Conservation (phyloP, 2,888 invertebrate genomes). For the Acrobasis suavella region DNA sequence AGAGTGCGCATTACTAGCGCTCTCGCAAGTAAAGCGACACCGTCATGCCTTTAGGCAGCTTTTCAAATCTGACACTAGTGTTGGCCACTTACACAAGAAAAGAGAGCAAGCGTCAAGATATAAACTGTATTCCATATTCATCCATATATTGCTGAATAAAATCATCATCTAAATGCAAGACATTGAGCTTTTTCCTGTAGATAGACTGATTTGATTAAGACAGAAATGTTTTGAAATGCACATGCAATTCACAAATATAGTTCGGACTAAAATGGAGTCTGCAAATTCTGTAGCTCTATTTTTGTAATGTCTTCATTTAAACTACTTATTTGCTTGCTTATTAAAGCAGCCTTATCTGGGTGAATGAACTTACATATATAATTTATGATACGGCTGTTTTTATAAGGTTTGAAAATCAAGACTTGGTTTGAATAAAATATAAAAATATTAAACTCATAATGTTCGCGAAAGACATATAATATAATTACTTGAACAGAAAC, state of each 20-base stretch:
- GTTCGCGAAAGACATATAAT: too few species aligned
- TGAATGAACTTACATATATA: neutral
- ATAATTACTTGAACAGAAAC: too few species aligned
- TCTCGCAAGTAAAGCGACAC: too few species aligned
- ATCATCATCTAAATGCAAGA: neutral
- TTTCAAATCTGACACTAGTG: too few species aligned
- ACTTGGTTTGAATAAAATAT: too few species aligned
- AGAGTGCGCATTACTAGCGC: too few species aligned
- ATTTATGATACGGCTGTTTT: too few species aligned
- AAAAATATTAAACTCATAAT: too few species aligned
- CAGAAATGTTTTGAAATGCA: too few species aligned
- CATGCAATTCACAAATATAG: neutral
- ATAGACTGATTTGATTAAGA: neutral
- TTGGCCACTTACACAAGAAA: too few species aligned
- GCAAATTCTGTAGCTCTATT: neutral
- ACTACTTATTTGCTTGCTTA: neutral
- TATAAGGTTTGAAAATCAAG: too few species aligned
- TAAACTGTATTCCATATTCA: neutral
- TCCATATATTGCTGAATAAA: slow-evolving; percentile 1
- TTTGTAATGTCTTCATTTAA: slow-evolving; percentile 8
- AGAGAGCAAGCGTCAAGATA: neutral
- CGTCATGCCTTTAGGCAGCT: too few species aligned
- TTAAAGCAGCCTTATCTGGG: neutral
- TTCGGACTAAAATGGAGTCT: neutral
- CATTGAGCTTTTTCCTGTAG: neutral